Percentiles rank a stretch among this genome's conserved stretches.
These are phyloP conservation scores for Echinops telfairi DNA, from an alignment of 2,113 vertebrate species.

Conservation along the genomic window DNA sequence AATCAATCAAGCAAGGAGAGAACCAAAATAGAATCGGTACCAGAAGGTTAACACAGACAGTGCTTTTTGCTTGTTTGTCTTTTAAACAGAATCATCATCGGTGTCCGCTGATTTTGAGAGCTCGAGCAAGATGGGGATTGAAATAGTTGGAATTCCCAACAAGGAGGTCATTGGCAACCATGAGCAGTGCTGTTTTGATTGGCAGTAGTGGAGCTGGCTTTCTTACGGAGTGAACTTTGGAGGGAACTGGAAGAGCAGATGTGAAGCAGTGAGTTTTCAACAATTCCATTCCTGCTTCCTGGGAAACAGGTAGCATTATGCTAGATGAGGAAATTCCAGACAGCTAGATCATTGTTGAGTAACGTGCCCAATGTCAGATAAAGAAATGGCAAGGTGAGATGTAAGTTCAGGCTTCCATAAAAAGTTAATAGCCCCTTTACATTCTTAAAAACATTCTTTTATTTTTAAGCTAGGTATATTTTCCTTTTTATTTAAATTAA, in stretches of 20 bases:
- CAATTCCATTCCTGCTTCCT: neutral
- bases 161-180: neutral
- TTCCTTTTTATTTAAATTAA: conserved; percentile 35
- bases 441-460: neutral
- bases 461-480: neutral
- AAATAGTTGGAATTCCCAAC: neutral
- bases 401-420: neutral
- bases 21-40: neutral
- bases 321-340: neutral
- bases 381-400: neutral
- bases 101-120: neutral
- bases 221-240: neutral
- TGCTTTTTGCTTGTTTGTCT: neutral
- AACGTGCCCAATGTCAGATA: neutral
- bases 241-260: conserved; percentile 11
- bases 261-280: neutral
- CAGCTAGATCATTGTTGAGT: neutral
- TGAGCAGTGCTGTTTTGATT: neutral
- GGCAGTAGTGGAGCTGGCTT: neutral
- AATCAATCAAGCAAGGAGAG: neutral
- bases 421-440: neutral
- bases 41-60: neutral
- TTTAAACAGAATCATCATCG: neutral
- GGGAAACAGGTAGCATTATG: neutral
- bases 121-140: neutral